Evolutionary conservation across 2,888 invertebrate genomes (phyloP).

Genomic region (Gastracanthus pulcherrimus): DNA sequence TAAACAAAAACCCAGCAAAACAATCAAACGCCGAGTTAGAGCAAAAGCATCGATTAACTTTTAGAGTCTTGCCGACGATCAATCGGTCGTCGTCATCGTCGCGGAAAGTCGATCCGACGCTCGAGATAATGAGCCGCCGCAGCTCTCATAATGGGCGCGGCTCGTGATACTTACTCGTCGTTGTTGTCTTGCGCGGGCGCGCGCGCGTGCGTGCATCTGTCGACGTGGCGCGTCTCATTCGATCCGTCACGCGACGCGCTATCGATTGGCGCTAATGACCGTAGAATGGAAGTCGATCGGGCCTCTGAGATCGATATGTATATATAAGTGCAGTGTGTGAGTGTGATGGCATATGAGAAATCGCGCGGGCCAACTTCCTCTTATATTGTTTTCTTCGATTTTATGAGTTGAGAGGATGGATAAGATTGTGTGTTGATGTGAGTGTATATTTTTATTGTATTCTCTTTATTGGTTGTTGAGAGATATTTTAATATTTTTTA

Average conservation of each 20-base stretch:
- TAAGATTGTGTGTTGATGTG: not conserved
- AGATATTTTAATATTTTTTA: no score
- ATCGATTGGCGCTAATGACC: conserved; percentile 69
- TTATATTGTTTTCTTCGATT: no score
- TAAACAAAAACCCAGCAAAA: no score
- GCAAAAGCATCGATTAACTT: conserved; percentile 14
- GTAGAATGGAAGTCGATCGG: conserved; percentile 59
- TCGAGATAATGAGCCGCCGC: conserved; percentile 21
- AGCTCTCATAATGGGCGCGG: not conserved
- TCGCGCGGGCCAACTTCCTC: not conserved
- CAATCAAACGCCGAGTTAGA: not conserved
- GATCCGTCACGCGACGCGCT: conserved; percentile 67
- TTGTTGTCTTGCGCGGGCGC: not conserved
- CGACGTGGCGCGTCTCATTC: conserved; percentile 61
- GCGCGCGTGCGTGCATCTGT: conserved; percentile 61
- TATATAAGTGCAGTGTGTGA: not conserved
- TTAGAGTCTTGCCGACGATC: not conserved
- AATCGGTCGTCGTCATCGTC: not conserved
- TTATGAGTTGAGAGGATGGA: no score
- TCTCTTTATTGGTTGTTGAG: no score
- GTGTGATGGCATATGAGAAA: not conserved
- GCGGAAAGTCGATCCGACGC: conserved; percentile 21
- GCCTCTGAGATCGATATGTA: not conserved
- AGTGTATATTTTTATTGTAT: no score
- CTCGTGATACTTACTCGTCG: no score